phyloP scores from a whole-genome alignment of 2,113 vertebrate species.

The Poeciliopsis occidentalis region DNA sequence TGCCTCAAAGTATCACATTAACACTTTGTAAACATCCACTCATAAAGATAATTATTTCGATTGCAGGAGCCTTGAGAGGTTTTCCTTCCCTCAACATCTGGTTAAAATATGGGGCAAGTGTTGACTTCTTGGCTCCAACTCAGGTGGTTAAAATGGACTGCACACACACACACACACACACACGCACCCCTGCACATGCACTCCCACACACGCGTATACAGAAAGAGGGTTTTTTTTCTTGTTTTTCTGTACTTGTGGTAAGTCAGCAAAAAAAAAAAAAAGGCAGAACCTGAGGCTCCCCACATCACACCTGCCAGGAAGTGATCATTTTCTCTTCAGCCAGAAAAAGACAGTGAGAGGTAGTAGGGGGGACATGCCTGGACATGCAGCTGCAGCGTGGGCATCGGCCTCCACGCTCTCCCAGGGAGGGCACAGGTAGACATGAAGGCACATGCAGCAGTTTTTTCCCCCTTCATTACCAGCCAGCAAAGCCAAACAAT shows the following conservation, averaged over 20 bases:
- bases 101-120: conserved; percentile 88
- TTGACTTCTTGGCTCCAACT: conserved; percentile 84
- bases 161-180: neutral
- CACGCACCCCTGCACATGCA: too few relatives aligned
- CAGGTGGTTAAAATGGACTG: conserved; percentile 85
- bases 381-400: conserved; percentile 44
- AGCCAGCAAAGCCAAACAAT: conserved; percentile 3
- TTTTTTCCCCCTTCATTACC: conserved; percentile 17
- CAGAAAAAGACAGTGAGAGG: conserved; percentile 18
- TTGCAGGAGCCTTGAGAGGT: conserved; percentile 79
- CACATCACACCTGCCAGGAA: conserved; percentile 71
- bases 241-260: conserved; percentile 25
- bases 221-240: conserved; percentile 73
- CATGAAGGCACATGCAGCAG: neutral
- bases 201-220: conserved; percentile 66
- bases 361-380: conserved; percentile 56
- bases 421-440: conserved; percentile 8
- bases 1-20: conserved; percentile 74
- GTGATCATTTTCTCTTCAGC: conserved; percentile 54
- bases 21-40: conserved; percentile 80
- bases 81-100: conserved; percentile 87
- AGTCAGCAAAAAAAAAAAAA: conserved; percentile 65
- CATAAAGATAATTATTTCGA: conserved; percentile 82
- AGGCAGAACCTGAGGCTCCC: conserved; percentile 54
- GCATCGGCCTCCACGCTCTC: conserved; percentile 11